Evolutionary conservation across 2,888 invertebrate genomes (phyloP), one percentile per base, ranked within the genome.

Genomic region (Sarcophaga carnaria): DNA sequence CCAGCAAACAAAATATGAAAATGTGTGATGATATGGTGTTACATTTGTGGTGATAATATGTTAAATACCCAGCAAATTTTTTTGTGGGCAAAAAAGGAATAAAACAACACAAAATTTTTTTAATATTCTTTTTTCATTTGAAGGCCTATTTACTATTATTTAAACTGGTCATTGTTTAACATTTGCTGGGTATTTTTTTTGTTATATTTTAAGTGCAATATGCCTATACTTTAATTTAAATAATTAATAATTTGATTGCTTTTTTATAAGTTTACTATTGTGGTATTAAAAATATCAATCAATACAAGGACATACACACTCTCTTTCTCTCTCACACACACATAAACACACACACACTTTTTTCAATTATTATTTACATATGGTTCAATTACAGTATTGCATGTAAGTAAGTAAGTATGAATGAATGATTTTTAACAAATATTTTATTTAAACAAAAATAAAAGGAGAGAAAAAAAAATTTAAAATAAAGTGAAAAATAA

Each of bases 281-380:
- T 37, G 37, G 37, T 70, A 66, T 71, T 71, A 22, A 70, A 83
- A 69, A 49, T 14, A 84, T 59, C 64, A 80, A 70, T 76, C 45
- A 84, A 64, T 63, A 45, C 74, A 83, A 45, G 60, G 37, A 37
- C 37, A 37, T 10, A 37, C 22, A 22, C 22, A 22, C 22, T 22
- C 22, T 22, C 27, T 5, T 6, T 5, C 37, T 8, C 37, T 37
- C 37, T 5, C 37, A 37, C 6, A 37, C 8, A 37, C 10, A 37
- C 2, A 37, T 10, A 2, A 10, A 37, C 8, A 49, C 59, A 71
- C 6, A 10, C 11, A 11, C 3, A n/a, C 3, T 59, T 66, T 37
- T 45, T 69, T 69, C 62, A 70, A 74, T 49, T 25, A 78, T 82
- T 78, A 76, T 54, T 81, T 64, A 70, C 63, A 64, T 49, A 63